Conservation (phyloP, 2,113 vertebrate genomes). For the Struthidea cinerea region DNA sequence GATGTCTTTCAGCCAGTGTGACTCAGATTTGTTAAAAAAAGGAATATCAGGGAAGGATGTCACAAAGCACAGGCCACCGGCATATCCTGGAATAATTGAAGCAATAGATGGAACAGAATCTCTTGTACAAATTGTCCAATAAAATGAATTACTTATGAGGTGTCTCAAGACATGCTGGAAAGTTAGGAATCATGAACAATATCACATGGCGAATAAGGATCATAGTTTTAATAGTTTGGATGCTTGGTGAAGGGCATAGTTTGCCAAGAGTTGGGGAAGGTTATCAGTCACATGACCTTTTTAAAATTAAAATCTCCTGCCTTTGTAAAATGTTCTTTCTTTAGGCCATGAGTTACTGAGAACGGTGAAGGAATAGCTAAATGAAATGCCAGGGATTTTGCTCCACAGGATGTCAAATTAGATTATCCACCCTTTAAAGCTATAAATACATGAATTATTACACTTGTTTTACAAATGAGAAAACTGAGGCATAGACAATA, state of each 20-base stretch:
- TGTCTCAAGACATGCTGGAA: not conserved
- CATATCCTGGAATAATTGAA: not conserved
- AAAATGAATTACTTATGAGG: not conserved
- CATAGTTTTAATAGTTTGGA: not conserved
- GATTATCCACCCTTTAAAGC: conserved; percentile 55
- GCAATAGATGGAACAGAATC: not conserved
- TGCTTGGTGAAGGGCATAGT: not conserved
- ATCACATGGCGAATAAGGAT: not conserved
- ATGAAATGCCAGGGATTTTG: conserved; percentile 41
- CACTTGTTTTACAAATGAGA: conserved; percentile 61
- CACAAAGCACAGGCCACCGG: not conserved
- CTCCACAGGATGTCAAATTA: conserved; percentile 44
- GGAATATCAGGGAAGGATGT: not conserved
- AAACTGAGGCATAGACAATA: conserved; percentile 55
- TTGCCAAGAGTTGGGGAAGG: not conserved
- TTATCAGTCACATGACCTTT: not conserved
- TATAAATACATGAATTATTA: conserved; percentile 62
- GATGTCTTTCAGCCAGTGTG: not conserved
- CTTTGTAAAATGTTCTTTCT: conserved; percentile 9
- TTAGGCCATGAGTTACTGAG: not conserved
- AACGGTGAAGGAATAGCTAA: not conserved
- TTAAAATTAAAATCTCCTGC: not conserved
- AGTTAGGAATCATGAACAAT: not conserved
- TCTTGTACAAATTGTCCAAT: not conserved
- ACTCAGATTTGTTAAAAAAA: not conserved